phyloP scores from a whole-genome alignment of 1,140 invertebrate species.

The Drosophila lacertosa region DNA sequence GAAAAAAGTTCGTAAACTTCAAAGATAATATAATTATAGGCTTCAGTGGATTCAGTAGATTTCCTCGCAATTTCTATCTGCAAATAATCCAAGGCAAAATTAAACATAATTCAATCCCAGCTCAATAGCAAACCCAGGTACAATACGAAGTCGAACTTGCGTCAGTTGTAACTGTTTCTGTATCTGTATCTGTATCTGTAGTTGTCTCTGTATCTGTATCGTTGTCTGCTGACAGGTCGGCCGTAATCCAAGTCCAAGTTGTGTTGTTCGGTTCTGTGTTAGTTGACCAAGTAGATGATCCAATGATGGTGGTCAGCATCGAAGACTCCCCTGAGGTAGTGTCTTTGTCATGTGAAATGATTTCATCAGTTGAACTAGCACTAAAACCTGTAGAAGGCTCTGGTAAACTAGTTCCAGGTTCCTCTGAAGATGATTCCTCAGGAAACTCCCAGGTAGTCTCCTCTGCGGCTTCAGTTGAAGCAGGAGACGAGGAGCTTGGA shows the following conservation, averaged over 20 bases:
- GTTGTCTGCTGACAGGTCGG: background rate
- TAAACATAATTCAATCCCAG: background rate
- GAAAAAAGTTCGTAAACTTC: background rate
- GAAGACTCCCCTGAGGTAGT: background rate
- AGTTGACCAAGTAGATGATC: background rate
- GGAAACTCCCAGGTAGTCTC: background rate
- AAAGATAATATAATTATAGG: background rate
- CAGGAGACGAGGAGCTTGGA: no score
- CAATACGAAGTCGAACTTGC: background rate
- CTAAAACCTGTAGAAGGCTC: background rate
- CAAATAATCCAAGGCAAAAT: conserved; percentile 16
- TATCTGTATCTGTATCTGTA: no score
- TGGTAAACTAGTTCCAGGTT: background rate
- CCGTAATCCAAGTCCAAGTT: conserved; percentile 1
- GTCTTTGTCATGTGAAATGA: no score
- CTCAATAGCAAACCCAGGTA: conserved; percentile 24
- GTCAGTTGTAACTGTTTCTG: no score
- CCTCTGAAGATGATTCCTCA: background rate
- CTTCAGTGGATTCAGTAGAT: background rate
- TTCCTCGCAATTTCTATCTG: background rate
- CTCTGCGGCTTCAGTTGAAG: background rate
- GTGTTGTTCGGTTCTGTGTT: background rate
- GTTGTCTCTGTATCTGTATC: no score
- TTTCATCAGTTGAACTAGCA: no score
- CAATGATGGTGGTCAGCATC: conserved; percentile 16